Conservation (phyloP, 2,113 vertebrate genomes). For the Grammomys surdaster region DNA sequence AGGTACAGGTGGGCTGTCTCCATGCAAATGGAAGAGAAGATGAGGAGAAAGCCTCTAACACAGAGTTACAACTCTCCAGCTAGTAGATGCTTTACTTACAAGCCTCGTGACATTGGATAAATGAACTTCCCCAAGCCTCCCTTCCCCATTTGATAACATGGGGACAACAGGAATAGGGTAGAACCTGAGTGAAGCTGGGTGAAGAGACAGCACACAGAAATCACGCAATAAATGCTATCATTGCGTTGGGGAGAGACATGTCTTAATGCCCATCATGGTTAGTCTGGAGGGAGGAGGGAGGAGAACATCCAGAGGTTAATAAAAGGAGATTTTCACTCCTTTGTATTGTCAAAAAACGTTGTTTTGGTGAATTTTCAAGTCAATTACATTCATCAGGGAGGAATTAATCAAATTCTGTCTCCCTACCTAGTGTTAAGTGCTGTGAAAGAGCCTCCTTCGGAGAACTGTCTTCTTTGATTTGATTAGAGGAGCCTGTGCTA, state of each 20-base stretch:
- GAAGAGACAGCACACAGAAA: not conserved
- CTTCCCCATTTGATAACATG: conserved; percentile 31
- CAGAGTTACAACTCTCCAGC: not conserved
- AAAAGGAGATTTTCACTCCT: conserved; percentile 18
- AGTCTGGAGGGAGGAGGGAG: not conserved
- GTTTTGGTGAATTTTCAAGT: conserved; percentile 27
- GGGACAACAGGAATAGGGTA: not conserved
- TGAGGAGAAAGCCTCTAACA: not conserved
- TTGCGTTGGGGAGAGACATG: not conserved
- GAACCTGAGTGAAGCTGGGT: not conserved
- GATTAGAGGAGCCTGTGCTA: conserved; percentile 35
- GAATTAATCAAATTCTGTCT: conserved; percentile 59
- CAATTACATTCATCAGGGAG: conserved; percentile 17
- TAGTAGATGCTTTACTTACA: not conserved
- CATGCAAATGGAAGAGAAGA: not conserved
- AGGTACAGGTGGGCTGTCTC: not conserved
- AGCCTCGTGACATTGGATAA: not conserved
- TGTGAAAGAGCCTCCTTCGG: not conserved
- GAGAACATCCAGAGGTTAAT: not conserved
- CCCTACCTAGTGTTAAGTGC: not conserved
- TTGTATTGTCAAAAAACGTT: conserved; percentile 40
- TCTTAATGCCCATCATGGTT: not conserved
- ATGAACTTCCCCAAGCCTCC: not conserved
- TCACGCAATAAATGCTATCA: not conserved
- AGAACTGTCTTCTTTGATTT: conserved; percentile 23